These are phyloP conservation scores for Molothrus aeneus DNA, from an alignment of 2,797 vertebrate species.

Conservation along the genomic window DNA sequence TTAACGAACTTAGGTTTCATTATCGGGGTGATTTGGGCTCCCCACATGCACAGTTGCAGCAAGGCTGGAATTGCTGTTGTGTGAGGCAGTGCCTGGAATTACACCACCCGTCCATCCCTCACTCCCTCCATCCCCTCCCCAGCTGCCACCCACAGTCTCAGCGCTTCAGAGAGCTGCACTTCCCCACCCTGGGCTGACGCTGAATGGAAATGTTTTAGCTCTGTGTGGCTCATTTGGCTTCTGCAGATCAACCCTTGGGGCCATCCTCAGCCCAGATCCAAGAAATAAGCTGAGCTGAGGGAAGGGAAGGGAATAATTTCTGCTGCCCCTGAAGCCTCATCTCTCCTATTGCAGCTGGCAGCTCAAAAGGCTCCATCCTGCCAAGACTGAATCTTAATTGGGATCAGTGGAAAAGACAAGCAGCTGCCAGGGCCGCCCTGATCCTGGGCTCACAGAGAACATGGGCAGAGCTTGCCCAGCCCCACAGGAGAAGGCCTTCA, in stretches of 20 bases:
- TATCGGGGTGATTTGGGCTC: rapidly evolving
- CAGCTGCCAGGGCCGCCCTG: constrained; percentile 44
- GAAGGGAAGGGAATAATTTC: constrained; percentile 48
- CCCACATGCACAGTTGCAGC: neutral
- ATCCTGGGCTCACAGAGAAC: constrained; percentile 6
- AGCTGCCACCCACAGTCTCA: neutral
- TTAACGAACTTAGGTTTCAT: neutral
- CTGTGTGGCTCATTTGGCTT: constrained; percentile 42
- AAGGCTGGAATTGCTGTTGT: neutral
- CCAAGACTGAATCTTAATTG: constrained; percentile 48
- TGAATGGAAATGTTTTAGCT: constrained; percentile 52
- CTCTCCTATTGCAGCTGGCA: constrained; percentile 60
- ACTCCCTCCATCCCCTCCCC: neutral
- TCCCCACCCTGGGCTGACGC: neutral
- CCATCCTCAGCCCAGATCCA: constrained; percentile 31
- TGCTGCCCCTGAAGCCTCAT: constrained; percentile 51
- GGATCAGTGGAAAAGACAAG: constrained; percentile 67
- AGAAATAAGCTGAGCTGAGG: constrained; percentile 27
- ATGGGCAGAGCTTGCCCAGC: neutral
- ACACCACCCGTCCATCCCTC: neutral
- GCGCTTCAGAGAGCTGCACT: rapidly evolving
- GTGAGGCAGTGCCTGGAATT: neutral
- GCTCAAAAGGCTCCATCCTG: constrained; percentile 31
- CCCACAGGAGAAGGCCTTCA: neutral
- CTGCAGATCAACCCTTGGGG: constrained; percentile 1